Conservation (phyloP, 1,140 invertebrate genomes). For the Tetranychus urticae region DNA sequence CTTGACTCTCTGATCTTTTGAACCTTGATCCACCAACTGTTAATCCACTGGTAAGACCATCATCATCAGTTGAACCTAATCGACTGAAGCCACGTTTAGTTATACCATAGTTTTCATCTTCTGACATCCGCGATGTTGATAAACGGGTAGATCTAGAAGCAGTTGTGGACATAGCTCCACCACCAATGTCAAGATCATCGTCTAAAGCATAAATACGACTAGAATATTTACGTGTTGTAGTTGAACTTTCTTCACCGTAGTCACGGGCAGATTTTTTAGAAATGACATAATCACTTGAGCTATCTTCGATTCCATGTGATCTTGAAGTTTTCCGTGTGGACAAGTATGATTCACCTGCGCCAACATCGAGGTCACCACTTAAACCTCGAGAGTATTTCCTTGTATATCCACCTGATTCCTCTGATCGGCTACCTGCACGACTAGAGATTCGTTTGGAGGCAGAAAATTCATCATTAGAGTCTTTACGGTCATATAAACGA, state of each 20-base stretch:
- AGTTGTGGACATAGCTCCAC: background rate
- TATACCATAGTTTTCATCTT: background rate
- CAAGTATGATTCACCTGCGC: background rate
- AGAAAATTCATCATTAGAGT: background rate
- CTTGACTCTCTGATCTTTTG: background rate
- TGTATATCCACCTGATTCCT: background rate
- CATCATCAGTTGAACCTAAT: background rate
- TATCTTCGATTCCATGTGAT: background rate
- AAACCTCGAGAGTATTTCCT: background rate
- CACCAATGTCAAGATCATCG: background rate
- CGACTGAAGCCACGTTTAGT: background rate
- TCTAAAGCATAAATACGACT: background rate
- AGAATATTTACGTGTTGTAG: background rate
- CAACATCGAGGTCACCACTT: background rate
- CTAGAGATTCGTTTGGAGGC: background rate
- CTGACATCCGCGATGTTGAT: background rate
- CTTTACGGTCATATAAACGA: background rate
- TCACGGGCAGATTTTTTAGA: background rate
- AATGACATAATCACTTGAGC: background rate
- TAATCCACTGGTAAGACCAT: background rate
- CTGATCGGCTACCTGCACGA: background rate
- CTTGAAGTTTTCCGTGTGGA: background rate
- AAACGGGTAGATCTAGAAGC: background rate
- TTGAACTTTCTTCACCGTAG: background rate
- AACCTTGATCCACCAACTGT: background rate